Conservation (phyloP, 2,888 invertebrate species). For the Busseola fusca region DNA sequence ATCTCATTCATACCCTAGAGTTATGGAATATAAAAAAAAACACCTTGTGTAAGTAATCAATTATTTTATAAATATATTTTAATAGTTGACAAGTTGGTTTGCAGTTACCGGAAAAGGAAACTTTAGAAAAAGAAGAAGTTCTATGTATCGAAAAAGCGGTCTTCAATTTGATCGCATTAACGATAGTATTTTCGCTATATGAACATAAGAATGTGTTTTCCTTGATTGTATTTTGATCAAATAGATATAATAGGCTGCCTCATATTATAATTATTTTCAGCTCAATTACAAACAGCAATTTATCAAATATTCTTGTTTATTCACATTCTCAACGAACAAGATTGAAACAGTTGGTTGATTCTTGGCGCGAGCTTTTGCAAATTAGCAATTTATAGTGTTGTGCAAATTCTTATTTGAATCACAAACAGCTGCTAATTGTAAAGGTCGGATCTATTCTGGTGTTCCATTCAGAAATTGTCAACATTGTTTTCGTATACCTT, state of each 20-base stretch:
- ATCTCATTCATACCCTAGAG: too few relatives aligned
- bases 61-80: not conserved
- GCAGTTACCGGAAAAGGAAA: not conserved
- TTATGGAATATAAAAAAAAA: too few relatives aligned
- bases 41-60: too few relatives aligned
- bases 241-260: not conserved
- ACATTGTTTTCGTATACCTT: not conserved
- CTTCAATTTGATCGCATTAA: too few relatives aligned
- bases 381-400: slow-evolving; percentile 15
- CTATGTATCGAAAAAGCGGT: not conserved
- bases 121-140: not conserved
- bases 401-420: slow-evolving; percentile 8
- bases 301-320: not conserved
- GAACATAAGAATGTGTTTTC: too few relatives aligned
- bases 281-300: slow-evolving; percentile 1
- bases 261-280: not conserved
- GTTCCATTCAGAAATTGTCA: not conserved
- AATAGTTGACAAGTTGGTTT: not conserved
- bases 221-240: too few relatives aligned
- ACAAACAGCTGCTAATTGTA: not conserved
- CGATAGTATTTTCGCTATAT: too few relatives aligned
- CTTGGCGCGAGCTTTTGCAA: not conserved
- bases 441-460: slow-evolving; percentile 6
- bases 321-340: not conserved
- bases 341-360: slow-evolving; percentile 6